Base-by-base conservation (phyloP, 2,113 vertebrate genomes). In the Tragelaphus imberbis region DNA sequence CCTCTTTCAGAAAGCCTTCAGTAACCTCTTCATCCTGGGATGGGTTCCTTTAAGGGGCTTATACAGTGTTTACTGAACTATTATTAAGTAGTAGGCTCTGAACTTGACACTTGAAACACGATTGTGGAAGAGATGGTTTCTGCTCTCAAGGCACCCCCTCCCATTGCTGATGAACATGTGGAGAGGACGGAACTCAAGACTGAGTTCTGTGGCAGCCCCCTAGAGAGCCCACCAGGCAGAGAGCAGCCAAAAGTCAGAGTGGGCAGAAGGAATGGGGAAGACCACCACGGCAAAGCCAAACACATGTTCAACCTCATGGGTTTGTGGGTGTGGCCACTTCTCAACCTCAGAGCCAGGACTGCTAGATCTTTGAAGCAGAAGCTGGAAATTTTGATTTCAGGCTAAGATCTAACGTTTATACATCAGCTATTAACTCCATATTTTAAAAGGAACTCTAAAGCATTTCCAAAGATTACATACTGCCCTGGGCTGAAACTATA, bases 1-100 rank as follows among this genome's bases (percentile, higher is more conserved):
- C 12, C 59, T 89, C 63, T 92, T 82, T 79, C n/a, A 77, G 90
- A 63, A 84, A 55, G 36, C 44, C 23, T 80, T 63, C 65, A 40
- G 47, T 10, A 44, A 40, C 6, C 23, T 23, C 40, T 16, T n/a
- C 21, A 10, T 36, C 36, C 84, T 88, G 84, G 59, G 47, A 63
- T 63, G 25, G 13, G 53, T 23, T 36, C 30, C 71, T 25, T 33
- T 44, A 8, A 58, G 9, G 14, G 56, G 27, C 49, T 79, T 23
- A 30, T 1, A 27, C 13, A 33, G 36, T 56, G 23, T 86, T 85
- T 61, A 47, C n/a, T 47, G 27, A 71, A 68, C 33, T 61, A 30
- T n/a, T 53, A 40, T 33, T 89, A 40, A 21, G 25, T 30, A 28
- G 56, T 53, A 33, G 40, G 8, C 49, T 59, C 68, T 90, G 86